These are phyloP conservation scores for Neoascia interrupta DNA, from an alignment of 2,888 invertebrate species.

Conservation along the genomic window DNA sequence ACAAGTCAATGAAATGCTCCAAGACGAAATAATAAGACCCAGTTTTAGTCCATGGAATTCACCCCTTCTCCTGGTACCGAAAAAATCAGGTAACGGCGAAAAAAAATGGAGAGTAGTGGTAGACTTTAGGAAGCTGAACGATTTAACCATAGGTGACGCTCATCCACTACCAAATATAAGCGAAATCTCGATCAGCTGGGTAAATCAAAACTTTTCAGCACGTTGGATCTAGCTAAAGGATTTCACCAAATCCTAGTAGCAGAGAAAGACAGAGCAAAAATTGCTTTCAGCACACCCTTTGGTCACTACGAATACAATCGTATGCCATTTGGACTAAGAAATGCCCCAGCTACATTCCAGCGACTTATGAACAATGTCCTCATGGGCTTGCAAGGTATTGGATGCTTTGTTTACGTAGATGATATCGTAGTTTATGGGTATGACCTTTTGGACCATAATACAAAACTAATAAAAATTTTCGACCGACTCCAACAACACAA, in stretches of 20 bases:
- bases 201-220: not conserved
- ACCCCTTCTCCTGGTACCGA: too few species aligned
- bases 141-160: too few species aligned
- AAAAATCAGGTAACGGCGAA: too few species aligned
- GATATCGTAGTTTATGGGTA: not conserved
- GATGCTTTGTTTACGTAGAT: not conserved
- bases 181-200: too few species aligned
- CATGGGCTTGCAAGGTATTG: not conserved
- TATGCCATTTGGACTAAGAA: conserved; percentile 1
- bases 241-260: not conserved
- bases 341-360: not conserved
- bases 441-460: not conserved
- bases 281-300: not conserved
- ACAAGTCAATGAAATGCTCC: too few species aligned
- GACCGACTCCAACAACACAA: not conserved
- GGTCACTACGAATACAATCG: not conserved
- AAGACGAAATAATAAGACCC: too few species aligned
- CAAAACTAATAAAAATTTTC: not conserved
- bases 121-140: too few species aligned
- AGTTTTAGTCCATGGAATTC: too few species aligned
- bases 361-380: not conserved
- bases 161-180: too few species aligned
- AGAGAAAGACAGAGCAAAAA: not conserved
- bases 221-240: not conserved
- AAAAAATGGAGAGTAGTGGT: too few species aligned